Conservation (phyloP, 2,888 invertebrate species). For the Leptinotarsa peninsularis region DNA sequence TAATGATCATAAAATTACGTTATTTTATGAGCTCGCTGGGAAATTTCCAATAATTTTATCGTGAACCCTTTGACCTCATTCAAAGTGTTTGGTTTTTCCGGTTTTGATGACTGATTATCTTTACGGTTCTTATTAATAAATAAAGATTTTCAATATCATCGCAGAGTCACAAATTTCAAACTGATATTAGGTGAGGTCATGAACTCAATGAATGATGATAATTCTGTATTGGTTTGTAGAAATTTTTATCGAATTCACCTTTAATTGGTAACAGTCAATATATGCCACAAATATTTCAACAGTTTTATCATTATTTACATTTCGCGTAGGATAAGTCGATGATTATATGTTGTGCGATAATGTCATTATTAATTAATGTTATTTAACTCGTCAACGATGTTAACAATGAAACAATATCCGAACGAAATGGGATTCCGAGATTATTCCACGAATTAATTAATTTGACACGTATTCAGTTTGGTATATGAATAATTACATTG, state of each 20-base stretch:
- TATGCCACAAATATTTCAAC: slow-evolving; percentile 7
- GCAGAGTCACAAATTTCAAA: no score
- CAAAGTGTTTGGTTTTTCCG: slow-evolving; percentile 41
- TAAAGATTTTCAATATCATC: no score
- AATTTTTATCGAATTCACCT: neutral
- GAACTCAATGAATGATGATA: no score
- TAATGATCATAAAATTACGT: slow-evolving; percentile 32
- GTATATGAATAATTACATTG: neutral
- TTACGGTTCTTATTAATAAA: no score
- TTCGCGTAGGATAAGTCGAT: slow-evolving; percentile 16
- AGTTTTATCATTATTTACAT: slow-evolving; percentile 15
- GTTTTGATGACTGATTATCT: neutral
- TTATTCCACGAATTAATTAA: slow-evolving; percentile 11
- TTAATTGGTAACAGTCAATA: neutral
- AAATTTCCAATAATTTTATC: slow-evolving; percentile 45
- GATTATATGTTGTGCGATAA: slow-evolving; percentile 23
- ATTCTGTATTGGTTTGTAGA: no score
- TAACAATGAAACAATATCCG: slow-evolving; percentile 1
- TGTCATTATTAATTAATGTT: slow-evolving; percentile 24
- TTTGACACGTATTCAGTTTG: neutral
- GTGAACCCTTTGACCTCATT: slow-evolving; percentile 42
- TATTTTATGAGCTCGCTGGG: slow-evolving; percentile 32
- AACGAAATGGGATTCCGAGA: slow-evolving; percentile 19
- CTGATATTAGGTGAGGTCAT: no score
- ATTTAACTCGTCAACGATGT: slow-evolving; percentile 19